Evolutionary conservation across 1,140 invertebrate species (phyloP).

Genomic region (Rhagoletis zephyria): DNA sequence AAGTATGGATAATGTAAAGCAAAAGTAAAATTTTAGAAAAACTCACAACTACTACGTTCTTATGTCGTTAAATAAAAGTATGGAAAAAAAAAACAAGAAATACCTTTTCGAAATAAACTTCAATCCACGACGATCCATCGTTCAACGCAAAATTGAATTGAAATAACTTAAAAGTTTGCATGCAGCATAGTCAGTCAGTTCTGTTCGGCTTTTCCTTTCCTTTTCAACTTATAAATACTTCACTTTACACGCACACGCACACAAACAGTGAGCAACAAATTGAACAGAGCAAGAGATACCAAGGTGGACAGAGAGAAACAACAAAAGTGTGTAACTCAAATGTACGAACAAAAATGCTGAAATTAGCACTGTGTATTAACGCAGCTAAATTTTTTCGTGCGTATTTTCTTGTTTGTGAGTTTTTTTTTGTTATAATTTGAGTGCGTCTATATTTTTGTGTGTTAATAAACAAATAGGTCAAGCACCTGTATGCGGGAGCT

Average conservation of each 20-base stretch:
- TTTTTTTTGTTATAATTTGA: background rate
- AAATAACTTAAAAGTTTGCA: conserved; percentile 71
- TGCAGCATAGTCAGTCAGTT: conserved; percentile 56
- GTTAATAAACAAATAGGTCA: conserved; percentile 29
- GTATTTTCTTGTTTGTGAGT: background rate
- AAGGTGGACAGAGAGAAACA: conserved; percentile 33
- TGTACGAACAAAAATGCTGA: conserved; percentile 31
- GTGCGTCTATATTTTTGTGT: conserved; percentile 1
- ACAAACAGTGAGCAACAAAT: conserved; percentile 44
- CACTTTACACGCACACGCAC: background rate
- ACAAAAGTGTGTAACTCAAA: conserved; percentile 43
- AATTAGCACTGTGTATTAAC: conserved; percentile 27
- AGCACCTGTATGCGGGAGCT: conserved; percentile 42
- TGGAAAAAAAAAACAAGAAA: conserved; percentile 60
- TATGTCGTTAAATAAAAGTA: background rate
- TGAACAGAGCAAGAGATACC: conserved; percentile 3
- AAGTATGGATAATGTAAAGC: conserved; percentile 18
- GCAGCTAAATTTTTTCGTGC: background rate
- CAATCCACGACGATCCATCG: conserved; percentile 73
- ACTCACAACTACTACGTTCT: background rate
- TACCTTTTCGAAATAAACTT: conserved; percentile 73
- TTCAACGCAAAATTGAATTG: conserved; percentile 71
- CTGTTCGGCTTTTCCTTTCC: conserved; percentile 12
- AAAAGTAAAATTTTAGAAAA: conserved; percentile 39
- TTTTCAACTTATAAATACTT: conserved; percentile 51